Base-by-base conservation (phyloP, 2,113 vertebrate genomes). In the Chaenocephalus aceratus region DNA sequence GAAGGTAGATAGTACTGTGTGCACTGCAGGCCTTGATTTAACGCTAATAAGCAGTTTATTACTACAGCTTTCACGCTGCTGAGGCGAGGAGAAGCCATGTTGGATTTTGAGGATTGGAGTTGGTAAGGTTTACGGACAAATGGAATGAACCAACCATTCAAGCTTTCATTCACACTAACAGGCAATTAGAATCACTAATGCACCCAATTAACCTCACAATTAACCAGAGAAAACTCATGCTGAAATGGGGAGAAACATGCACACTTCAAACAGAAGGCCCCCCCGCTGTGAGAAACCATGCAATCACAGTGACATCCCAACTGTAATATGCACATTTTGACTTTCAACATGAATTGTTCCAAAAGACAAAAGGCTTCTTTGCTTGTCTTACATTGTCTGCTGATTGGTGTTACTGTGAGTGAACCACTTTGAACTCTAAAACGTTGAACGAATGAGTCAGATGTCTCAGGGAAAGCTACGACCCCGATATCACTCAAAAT, bases 371-470 rank as follows among this genome's bases (percentile, higher is more conserved):
- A 11, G 5, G 10, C 23, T 15, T 63, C 12, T 41, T 46, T 46
- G 23, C 13, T 69, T 48, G 10, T 71, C 2, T 5, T 9, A n/a
- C 14, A 54, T 52, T 36, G 5, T 41, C 68, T 44, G 9, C 6
- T 56, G 11, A 64, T 2, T 74, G n/a, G 21, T 74, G 60, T 74
- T 54, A 54, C n/a, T 21, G 53, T 51, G 56, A 59, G 56, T 13
- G 30, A 71, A 59, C 6, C n/a, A 71, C 10, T 48, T 64, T 64
- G 12, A 46, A 46, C n/a, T 63, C 26, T 64, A 48, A 64, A 51
- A 49, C 63, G 49, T 46, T 36, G 48, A 44, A 62, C 18, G 62
- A 53, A 52, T 44, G 45, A 15, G 0, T 62, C 51, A 68, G 34
- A 44, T 23, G n/a, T 45, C 15, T 52, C 30, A 41, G 57, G 6